These are phyloP conservation scores for Drosophila funebris DNA, from an alignment of 1,140 invertebrate species.

Conservation along the genomic window DNA sequence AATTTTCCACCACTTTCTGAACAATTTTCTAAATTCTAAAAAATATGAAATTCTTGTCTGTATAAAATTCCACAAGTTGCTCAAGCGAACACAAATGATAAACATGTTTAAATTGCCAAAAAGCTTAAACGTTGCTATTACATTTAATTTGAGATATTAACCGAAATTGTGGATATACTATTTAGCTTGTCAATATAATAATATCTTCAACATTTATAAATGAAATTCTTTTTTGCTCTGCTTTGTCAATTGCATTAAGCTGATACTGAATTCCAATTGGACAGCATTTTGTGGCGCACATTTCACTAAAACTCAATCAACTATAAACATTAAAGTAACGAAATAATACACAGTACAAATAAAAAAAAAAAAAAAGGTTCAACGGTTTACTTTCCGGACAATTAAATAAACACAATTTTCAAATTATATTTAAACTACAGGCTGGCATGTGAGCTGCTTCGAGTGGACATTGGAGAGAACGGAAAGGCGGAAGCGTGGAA, in stretches of 20 bases:
- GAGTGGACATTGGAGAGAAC: neutral
- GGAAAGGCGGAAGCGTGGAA: slow-evolving; percentile 18
- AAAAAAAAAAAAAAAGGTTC: slow-evolving; percentile 26
- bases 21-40: too few relatives aligned
- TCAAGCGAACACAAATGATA: too few relatives aligned
- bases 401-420: slow-evolving; percentile 82
- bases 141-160: neutral
- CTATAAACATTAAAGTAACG: slow-evolving; percentile 50
- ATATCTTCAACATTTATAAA: neutral
- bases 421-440: slow-evolving; percentile 81
- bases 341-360: neutral
- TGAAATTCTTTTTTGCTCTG: neutral
- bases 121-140: neutral
- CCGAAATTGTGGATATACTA: too few relatives aligned
- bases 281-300: slow-evolving; percentile 36
- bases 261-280: slow-evolving; percentile 25
- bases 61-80: too few relatives aligned
- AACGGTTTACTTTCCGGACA: slow-evolving; percentile 66
- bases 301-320: slow-evolving; percentile 59
- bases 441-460: slow-evolving; percentile 17
- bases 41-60: too few relatives aligned
- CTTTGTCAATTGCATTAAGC: neutral
- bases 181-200: too few relatives aligned
- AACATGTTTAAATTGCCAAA: too few relatives aligned
- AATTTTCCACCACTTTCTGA: too few relatives aligned